Evolutionary conservation across 2,113 vertebrate genomes (phyloP).

Genomic region (Plestiodon gilberti): DNA sequence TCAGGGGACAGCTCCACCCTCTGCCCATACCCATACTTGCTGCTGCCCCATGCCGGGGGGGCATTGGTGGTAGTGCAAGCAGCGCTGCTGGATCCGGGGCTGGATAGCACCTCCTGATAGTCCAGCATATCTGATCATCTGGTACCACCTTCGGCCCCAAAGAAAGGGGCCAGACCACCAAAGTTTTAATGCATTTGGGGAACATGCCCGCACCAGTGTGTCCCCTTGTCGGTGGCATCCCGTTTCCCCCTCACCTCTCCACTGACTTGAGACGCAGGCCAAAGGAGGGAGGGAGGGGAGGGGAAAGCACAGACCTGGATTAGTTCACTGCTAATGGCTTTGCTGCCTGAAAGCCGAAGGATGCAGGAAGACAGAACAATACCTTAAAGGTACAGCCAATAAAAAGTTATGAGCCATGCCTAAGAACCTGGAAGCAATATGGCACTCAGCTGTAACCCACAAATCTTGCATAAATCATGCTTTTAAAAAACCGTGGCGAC

Average conservation of each 20-base stretch:
- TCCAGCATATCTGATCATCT: too few species aligned
- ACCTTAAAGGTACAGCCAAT: background rate
- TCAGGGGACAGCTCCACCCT: too few species aligned
- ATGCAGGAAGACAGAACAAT: constrained; percentile 13
- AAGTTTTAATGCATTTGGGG: background rate
- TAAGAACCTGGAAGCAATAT: constrained; percentile 27
- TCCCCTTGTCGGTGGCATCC: background rate
- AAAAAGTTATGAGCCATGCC: constrained; percentile 31
- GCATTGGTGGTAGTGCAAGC: too few species aligned
- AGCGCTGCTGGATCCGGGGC: too few species aligned
- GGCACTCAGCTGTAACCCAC: background rate
- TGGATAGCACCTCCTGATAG: too few species aligned
- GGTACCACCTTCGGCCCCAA: background rate
- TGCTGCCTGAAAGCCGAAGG: background rate
- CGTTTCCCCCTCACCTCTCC: background rate
- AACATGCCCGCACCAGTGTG: background rate
- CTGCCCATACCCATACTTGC: too few species aligned
- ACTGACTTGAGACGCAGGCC: too few species aligned
- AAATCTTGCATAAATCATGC: constrained; percentile 3
- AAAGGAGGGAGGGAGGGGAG: background rate
- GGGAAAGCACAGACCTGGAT: background rate
- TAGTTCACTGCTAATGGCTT: rapidly evolving
- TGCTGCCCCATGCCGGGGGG: too few species aligned
- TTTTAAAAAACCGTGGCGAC: constrained; percentile 5
- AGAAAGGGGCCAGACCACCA: background rate